Evolutionary conservation across 2,113 vertebrate genomes (phyloP).

Genomic region (Emydocephalus ijimae): DNA sequence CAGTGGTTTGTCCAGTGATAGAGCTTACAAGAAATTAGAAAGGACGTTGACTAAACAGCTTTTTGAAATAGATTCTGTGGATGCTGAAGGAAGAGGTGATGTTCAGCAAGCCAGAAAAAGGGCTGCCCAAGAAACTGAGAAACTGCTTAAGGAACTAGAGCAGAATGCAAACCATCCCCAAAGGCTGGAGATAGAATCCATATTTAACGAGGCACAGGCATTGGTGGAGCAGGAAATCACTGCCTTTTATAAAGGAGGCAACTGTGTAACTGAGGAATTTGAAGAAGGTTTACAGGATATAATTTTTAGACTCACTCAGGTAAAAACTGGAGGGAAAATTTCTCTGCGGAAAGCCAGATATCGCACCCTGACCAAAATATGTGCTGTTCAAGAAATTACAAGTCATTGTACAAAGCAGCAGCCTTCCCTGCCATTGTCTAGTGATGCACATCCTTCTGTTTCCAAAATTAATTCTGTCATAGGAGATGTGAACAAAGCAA

Average conservation of each 20-base stretch:
- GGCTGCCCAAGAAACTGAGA: slow-evolving; percentile 87
- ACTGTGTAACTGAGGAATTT: slow-evolving; percentile 79
- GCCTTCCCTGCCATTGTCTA: slow-evolving; percentile 87
- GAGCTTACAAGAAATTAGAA: slow-evolving; percentile 88
- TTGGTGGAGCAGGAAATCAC: slow-evolving; percentile 82
- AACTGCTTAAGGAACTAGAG: slow-evolving; percentile 88
- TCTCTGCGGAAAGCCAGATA: slow-evolving; percentile 89
- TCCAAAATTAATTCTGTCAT: slow-evolving; percentile 89
- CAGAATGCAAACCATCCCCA: slow-evolving; percentile 89
- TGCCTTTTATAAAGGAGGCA: slow-evolving; percentile 76
- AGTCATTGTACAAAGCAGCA: slow-evolving; percentile 81
- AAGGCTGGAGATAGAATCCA: slow-evolving; percentile 82
- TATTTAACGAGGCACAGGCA: slow-evolving; percentile 81
- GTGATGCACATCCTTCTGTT: slow-evolving; percentile 84
- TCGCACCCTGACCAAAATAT: slow-evolving; percentile 85
- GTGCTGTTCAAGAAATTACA: slow-evolving; percentile 89
- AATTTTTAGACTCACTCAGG: slow-evolving; percentile 86
- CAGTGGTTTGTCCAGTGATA: slow-evolving; percentile 85
- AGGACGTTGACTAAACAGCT: slow-evolving; percentile 83
- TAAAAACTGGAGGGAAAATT: slow-evolving; percentile 89
- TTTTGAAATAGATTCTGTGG: slow-evolving; percentile 92
- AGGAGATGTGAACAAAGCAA: slow-evolving; percentile 89
- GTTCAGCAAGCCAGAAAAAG: slow-evolving; percentile 87
- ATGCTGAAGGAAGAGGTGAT: slow-evolving; percentile 86
- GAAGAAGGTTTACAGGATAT: slow-evolving; percentile 89